Conservation (phyloP, 1,140 invertebrate genomes). For the Batillaria attramentaria region DNA sequence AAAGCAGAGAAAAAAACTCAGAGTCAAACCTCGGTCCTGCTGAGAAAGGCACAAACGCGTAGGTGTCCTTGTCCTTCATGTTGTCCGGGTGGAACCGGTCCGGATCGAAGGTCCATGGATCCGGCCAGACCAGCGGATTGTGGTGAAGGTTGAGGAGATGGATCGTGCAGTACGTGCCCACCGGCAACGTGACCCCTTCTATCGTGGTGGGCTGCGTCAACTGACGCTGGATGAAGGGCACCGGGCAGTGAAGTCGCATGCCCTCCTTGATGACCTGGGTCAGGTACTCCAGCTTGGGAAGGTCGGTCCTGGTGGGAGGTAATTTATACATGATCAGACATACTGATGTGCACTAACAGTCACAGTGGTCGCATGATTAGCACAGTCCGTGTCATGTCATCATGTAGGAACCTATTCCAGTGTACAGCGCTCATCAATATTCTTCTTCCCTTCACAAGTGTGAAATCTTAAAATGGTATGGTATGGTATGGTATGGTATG, state of each 20-base stretch:
- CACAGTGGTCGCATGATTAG: too few species aligned
- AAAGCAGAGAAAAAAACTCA: too few species aligned
- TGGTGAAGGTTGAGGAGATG: conserved; percentile 48
- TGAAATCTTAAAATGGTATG: too few species aligned
- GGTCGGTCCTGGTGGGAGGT: conserved; percentile 59
- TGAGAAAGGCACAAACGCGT: conserved; percentile 55
- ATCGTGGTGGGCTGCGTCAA: conserved; percentile 37
- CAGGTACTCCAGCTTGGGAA: conserved; percentile 65
- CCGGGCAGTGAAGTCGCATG: conserved; percentile 67
- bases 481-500: too few species aligned
- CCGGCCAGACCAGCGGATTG: conserved; percentile 44
- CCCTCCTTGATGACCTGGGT: conserved; percentile 69
- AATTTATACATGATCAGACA: too few species aligned
- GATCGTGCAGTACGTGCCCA: conserved; percentile 36
- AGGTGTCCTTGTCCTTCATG: conserved; percentile 33
- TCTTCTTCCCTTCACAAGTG: too few species aligned
- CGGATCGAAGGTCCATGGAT: conserved; percentile 45
- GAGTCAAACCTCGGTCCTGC: conserved; percentile 49
- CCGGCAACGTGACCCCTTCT: conserved; percentile 40
- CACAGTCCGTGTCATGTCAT: too few species aligned
- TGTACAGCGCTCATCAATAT: too few species aligned
- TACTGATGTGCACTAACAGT: too few species aligned
- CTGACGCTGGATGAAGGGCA: conserved; percentile 81
- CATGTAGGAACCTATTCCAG: too few species aligned
- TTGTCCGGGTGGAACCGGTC: conserved; percentile 44